phyloP scores from a whole-genome alignment of 2,113 vertebrate genomes.

The Plestiodon gilberti region DNA sequence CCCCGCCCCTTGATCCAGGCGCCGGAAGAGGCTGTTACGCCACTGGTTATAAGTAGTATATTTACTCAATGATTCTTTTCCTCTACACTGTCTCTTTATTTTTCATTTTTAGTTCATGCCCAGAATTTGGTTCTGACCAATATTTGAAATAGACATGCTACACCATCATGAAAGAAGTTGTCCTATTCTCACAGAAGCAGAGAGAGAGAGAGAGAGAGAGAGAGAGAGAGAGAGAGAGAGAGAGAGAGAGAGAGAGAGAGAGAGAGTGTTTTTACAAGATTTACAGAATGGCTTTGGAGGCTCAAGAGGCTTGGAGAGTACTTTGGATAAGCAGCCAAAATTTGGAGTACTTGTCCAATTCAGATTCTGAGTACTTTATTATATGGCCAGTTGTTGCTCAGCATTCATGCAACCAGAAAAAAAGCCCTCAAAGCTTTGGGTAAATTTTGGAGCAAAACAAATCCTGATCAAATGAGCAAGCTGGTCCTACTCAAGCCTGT shows the following conservation, averaged over 20 bases:
- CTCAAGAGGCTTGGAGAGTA: slow-evolving; percentile 21
- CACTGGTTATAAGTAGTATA: too few relatives aligned
- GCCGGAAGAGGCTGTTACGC: too few relatives aligned
- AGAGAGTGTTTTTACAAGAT: not conserved
- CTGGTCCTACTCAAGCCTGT: slow-evolving; percentile 11
- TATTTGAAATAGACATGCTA: not conserved
- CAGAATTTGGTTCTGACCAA: slow-evolving; percentile 12
- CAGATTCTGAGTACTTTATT: slow-evolving; percentile 1
- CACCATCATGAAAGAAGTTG: not conserved
- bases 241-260: not conserved
- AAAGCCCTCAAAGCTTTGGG: not conserved
- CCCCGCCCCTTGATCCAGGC: too few relatives aligned
- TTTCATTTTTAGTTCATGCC: not conserved
- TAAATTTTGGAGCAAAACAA: not conserved
- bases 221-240: not conserved
- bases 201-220: not conserved
- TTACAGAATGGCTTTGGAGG: slow-evolving; percentile 14
- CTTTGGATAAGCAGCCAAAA: not conserved
- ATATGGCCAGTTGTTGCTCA: not conserved
- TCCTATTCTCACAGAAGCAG: slow-evolving; percentile 16
- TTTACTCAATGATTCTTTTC: not conserved
- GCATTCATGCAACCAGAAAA: not conserved
- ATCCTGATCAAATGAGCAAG: accelerated
- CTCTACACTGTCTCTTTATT: not conserved
- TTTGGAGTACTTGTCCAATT: not conserved